Evolutionary conservation across 2,113 vertebrate genomes (phyloP).

Genomic region (Callopanchax toddi): DNA sequence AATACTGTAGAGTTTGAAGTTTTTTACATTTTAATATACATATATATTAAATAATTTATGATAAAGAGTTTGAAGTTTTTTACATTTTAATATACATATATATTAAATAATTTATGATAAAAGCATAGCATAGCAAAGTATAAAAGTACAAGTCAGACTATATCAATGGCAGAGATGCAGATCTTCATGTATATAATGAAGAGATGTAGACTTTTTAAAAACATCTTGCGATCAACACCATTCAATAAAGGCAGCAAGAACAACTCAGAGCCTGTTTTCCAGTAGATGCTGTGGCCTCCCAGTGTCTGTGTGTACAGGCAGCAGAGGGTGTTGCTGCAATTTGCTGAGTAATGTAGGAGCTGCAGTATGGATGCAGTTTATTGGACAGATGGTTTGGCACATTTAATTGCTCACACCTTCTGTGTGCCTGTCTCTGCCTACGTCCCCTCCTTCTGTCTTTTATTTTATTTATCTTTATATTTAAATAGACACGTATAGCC

Average conservation of each 20-base stretch:
- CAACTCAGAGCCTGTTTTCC: not conserved
- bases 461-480: conserved; percentile 9
- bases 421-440: conserved; percentile 77
- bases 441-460: conserved; percentile 40
- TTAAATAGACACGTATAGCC: conserved; percentile 5
- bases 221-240: not conserved
- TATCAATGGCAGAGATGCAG: too few relatives aligned
- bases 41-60: too few relatives aligned
- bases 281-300: not conserved
- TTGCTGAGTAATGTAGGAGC: conserved; percentile 90
- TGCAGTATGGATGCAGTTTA: conserved; percentile 87
- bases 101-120: too few relatives aligned
- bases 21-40: too few relatives aligned
- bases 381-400: conserved; percentile 92
- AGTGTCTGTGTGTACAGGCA: not conserved
- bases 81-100: too few relatives aligned
- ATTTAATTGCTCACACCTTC: conserved; percentile 95
- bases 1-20: too few relatives aligned
- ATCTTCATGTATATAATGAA: too few relatives aligned
- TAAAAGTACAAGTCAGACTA: too few relatives aligned
- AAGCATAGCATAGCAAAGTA: too few relatives aligned
- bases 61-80: too few relatives aligned
- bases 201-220: too few relatives aligned
- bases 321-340: conserved; percentile 75
- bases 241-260: not conserved